Evolutionary conservation across 2,888 invertebrate genomes (phyloP).

Genomic region (Heliconius erato): DNA sequence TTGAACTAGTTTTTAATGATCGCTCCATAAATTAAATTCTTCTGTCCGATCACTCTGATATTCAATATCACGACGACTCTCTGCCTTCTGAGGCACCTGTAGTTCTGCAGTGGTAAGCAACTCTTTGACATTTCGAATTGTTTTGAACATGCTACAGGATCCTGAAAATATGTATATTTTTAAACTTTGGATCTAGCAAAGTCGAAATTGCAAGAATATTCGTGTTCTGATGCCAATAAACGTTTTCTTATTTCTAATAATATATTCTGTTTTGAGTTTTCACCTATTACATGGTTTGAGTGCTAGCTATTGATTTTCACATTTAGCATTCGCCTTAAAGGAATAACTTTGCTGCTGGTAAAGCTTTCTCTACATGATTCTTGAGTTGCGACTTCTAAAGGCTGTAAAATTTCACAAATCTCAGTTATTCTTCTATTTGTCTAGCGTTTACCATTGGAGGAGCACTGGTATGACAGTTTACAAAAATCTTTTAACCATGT

Average conservation of each 20-base stretch:
- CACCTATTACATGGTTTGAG: slow-evolving; percentile 25
- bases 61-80: too few relatives aligned
- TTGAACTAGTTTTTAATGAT: slow-evolving; percentile 40
- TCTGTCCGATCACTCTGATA: slow-evolving; percentile 24
- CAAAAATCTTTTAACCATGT: slow-evolving; percentile 49
- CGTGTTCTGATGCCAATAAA: slow-evolving; percentile 43
- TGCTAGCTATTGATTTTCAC: slow-evolving; percentile 34
- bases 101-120: slow-evolving; percentile 11
- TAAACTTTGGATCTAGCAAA: slow-evolving; percentile 42
- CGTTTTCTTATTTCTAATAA: slow-evolving; percentile 47
- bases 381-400: slow-evolving; percentile 28
- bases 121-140: slow-evolving; percentile 33
- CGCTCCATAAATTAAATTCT: slow-evolving; percentile 36
- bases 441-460: slow-evolving; percentile 44
- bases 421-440: slow-evolving; percentile 45
- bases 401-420: slow-evolving; percentile 35
- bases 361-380: slow-evolving; percentile 23
- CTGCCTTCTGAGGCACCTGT: too few relatives aligned
- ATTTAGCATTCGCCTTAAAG: slow-evolving; percentile 40
- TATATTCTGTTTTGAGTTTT: slow-evolving; percentile 31
- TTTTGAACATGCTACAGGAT: slow-evolving; percentile 39
- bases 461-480: slow-evolving; percentile 48
- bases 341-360: slow-evolving; percentile 46
- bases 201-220: slow-evolving; percentile 46
- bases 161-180: slow-evolving; percentile 47